Conservation (phyloP, 2,888 invertebrate species). For the Leucophora obtusa region DNA sequence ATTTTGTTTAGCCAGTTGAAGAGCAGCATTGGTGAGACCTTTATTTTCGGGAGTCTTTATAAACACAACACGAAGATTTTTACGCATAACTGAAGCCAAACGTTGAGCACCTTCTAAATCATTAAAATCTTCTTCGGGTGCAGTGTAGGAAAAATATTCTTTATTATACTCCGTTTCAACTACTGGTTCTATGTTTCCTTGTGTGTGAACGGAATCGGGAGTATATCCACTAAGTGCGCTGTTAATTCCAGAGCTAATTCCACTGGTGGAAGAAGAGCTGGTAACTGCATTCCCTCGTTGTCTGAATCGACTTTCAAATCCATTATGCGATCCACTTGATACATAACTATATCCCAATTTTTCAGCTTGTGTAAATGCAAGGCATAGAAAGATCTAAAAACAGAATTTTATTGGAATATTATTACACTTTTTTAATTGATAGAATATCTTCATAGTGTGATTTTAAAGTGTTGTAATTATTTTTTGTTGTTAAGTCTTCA, state of each 20-base stretch:
- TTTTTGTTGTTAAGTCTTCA: neutral
- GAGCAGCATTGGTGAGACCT: conserved; percentile 71
- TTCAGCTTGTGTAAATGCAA: conserved; percentile 52
- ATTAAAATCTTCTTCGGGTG: conserved; percentile 72
- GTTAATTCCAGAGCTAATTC: conserved; percentile 37
- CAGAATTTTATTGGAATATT: neutral
- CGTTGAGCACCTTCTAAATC: conserved; percentile 66
- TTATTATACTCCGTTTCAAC: conserved; percentile 68
- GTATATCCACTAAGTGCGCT: conserved; percentile 29
- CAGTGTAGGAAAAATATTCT: conserved; percentile 71
- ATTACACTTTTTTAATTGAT: neutral
- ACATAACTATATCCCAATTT: conserved; percentile 59
- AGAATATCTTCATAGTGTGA: too few species aligned
- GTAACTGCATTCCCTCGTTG: conserved; percentile 20
- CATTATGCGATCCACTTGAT: conserved; percentile 52
- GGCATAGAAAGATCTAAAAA: conserved; percentile 49
- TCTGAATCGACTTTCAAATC: conserved; percentile 44
- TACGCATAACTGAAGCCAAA: conserved; percentile 66
- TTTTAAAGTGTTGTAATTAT: neutral
- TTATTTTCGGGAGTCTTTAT: conserved; percentile 74
- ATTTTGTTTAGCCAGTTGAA: conserved; percentile 71
- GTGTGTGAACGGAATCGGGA: conserved; percentile 17
- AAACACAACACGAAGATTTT: conserved; percentile 72
- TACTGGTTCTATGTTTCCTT: conserved; percentile 29
- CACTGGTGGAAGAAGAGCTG: neutral